phyloP scores from a whole-genome alignment of 2,797 vertebrate genomes.

The Lacerta viridis region DNA sequence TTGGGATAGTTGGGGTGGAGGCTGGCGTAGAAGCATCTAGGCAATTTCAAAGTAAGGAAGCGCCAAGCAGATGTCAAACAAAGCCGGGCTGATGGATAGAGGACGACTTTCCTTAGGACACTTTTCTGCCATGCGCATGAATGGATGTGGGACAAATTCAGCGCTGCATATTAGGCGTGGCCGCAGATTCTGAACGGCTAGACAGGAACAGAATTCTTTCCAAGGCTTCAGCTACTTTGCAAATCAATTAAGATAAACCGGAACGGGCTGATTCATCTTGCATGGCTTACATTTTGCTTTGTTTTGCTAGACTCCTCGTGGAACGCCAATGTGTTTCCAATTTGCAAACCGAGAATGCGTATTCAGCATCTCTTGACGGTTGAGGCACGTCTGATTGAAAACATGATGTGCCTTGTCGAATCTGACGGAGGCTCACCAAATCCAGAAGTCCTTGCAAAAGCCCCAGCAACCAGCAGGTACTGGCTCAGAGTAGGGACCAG shows the following conservation, averaged over 20 bases:
- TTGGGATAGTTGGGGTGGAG: constrained; percentile 41
- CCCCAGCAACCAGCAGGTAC: background rate
- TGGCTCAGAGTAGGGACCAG: no score
- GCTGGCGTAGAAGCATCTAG: constrained; percentile 31
- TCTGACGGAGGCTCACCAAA: background rate
- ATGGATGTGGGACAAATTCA: constrained; percentile 44
- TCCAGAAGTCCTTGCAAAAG: background rate
- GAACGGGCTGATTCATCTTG: background rate
- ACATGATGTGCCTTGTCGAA: background rate
- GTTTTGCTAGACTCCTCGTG: background rate
- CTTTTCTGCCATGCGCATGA: constrained; percentile 44
- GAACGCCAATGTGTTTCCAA: background rate
- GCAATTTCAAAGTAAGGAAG: constrained; percentile 21
- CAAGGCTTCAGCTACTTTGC: background rate
- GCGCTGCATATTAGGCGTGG: constrained; percentile 44
- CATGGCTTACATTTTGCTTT: background rate
- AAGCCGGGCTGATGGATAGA: constrained; percentile 56
- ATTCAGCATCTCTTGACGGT: background rate
- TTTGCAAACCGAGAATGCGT: background rate
- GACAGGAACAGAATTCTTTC: constrained; percentile 25
- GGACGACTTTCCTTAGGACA: constrained; percentile 46
- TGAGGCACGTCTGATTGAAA: background rate
- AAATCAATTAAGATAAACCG: background rate
- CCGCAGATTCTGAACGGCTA: constrained; percentile 16
- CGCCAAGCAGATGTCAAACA: constrained; percentile 66